Evolutionary conservation across 2,797 vertebrate species (phyloP).

Genomic region (Acrocephalus scirpaceus): DNA sequence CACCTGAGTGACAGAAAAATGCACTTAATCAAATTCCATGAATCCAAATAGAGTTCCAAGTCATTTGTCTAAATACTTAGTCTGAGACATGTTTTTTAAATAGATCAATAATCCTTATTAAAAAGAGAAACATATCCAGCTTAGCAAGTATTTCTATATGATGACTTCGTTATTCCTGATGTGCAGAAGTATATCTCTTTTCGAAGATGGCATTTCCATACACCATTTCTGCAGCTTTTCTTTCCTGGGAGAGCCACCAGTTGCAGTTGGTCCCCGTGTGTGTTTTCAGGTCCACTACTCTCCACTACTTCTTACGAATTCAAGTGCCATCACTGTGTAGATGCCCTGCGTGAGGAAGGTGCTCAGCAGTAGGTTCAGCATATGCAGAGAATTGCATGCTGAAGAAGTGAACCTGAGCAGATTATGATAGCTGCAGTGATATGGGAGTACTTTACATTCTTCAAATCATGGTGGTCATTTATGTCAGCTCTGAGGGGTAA

Average conservation of each 20-base stretch:
- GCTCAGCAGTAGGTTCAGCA: not conserved
- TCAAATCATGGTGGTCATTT: not conserved
- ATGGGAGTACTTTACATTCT: not conserved
- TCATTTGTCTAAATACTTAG: constrained; percentile 6
- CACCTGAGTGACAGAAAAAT: not conserved
- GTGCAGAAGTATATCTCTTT: not conserved
- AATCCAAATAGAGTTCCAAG: not conserved
- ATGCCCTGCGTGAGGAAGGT: not conserved
- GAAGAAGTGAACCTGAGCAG: not conserved
- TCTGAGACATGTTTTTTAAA: constrained; percentile 4
- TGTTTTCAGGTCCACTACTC: not conserved
- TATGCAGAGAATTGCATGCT: not conserved
- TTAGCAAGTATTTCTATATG: not conserved
- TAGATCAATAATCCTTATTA: constrained; percentile 10
- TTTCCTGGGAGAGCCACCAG: not conserved
- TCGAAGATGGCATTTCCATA: not conserved
- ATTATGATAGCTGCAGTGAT: not conserved
- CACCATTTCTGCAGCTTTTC: not conserved
- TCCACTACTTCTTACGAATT: not conserved
- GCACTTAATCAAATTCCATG: not conserved
- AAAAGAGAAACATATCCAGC: not conserved
- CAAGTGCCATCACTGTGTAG: not conserved
- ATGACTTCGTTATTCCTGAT: not conserved
- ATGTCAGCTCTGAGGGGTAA: not conserved
- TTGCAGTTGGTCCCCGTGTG: not conserved